A percentile compares a stretch with the other conserved stretches of the same genome.
These are phyloP conservation scores for Amphibalanus amphitrite DNA, from an alignment of 1,140 invertebrate genomes.

Conservation along the genomic window DNA sequence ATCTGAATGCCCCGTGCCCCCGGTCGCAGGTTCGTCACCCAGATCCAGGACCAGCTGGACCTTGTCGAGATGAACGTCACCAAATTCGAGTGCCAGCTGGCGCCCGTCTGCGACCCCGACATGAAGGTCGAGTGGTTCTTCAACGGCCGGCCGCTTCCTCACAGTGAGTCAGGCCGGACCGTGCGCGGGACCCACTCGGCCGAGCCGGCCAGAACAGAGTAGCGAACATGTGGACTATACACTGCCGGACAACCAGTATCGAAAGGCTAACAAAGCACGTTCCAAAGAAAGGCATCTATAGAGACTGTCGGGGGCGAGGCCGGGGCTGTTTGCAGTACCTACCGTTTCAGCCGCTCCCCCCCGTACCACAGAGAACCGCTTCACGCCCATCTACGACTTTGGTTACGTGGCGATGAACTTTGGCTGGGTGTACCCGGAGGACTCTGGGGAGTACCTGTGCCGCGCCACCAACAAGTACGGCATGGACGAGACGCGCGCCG, in stretches of 20 bases:
- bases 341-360: no score
- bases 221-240: no score
- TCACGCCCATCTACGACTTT: conserved; percentile 86
- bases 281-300: no score
- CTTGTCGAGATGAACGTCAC: conserved; percentile 78
- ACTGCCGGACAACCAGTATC: no score
- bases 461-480: conserved; percentile 80
- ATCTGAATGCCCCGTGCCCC: no score
- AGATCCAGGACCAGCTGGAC: conserved; percentile 61
- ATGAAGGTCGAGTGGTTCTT: conserved; percentile 97
- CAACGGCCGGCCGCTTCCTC: conserved; percentile 69
- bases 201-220: no score
- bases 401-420: conserved; percentile 94
- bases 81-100: conserved; percentile 84
- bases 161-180: conserved; percentile 43
- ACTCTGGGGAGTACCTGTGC: conserved; percentile 66
- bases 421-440: conserved; percentile 83
- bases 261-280: no score
- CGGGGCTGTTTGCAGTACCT: no score
- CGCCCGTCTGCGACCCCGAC: conserved; percentile 85
- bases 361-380: conserved; percentile 50
- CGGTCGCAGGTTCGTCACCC: conserved; percentile 56
- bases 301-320: no score
- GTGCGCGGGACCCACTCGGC: no score
- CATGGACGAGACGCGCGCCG: conserved; percentile 55